These are phyloP conservation scores for Lordiphosa fenestrarum DNA, from an alignment of 2,888 invertebrate genomes.

Conservation along the genomic window DNA sequence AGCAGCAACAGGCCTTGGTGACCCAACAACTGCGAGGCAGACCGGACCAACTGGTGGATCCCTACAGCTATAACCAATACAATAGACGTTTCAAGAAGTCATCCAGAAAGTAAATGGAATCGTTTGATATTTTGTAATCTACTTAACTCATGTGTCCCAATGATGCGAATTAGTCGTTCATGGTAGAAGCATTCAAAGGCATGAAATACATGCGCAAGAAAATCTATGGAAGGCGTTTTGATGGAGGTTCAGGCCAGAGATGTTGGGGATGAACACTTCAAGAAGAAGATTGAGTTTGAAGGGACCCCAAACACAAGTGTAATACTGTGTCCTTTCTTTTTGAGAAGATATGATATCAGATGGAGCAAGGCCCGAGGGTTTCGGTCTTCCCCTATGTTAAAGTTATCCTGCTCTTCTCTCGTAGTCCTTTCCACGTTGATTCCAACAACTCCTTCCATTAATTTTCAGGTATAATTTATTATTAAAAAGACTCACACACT, in stretches of 20 bases:
- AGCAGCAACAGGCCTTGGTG: slow-evolving; percentile 68
- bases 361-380: too few relatives aligned
- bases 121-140: not conserved
- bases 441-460: too few relatives aligned
- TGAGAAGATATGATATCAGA: too few relatives aligned
- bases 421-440: too few relatives aligned
- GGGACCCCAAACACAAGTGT: too few relatives aligned
- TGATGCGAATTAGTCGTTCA: slow-evolving; percentile 47
- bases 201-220: slow-evolving; percentile 75
- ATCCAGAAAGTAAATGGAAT: slow-evolving; percentile 41
- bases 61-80: slow-evolving; percentile 78
- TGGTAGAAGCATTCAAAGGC: slow-evolving; percentile 66
- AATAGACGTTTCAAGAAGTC: slow-evolving; percentile 78
- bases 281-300: too few relatives aligned
- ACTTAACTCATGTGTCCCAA: slow-evolving; percentile 8
- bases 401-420: too few relatives aligned
- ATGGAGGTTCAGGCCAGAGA: not conserved
- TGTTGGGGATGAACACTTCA: too few relatives aligned
- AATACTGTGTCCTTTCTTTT: too few relatives aligned
- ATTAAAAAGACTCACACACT: too few relatives aligned
- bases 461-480: too few relatives aligned
- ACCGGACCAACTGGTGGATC: slow-evolving; percentile 77
- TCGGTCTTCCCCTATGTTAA: too few relatives aligned
- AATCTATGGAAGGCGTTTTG: slow-evolving; percentile 28
- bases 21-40: slow-evolving; percentile 78